Conservation (phyloP, 1,140 invertebrate genomes). For the Caenorhabditis brenneri region DNA sequence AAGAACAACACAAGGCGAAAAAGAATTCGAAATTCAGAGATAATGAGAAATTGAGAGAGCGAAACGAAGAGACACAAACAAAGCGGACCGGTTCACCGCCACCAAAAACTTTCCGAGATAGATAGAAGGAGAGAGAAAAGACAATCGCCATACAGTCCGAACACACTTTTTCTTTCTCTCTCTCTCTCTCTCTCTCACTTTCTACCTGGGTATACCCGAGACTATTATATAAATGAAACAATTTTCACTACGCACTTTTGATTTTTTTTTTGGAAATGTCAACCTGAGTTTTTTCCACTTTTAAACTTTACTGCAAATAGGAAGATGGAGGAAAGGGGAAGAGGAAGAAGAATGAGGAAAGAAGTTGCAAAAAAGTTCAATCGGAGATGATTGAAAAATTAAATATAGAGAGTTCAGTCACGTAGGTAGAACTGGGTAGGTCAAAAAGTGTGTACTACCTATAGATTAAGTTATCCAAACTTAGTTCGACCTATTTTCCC, state of each 20-base stretch:
- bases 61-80: neutral
- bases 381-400: no score
- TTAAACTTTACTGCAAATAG: neutral
- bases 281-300: neutral
- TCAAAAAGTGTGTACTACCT: no score
- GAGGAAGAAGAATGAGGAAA: neutral
- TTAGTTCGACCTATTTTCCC: no score
- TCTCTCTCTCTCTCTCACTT: neutral
- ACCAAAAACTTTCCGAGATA: neutral
- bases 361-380: no score
- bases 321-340: no score
- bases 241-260: neutral
- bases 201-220: neutral
- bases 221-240: neutral
- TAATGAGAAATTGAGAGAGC: neutral
- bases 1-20: neutral
- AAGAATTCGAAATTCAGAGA: neutral
- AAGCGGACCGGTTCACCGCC: conserved; percentile 21
- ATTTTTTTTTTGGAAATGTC: neutral
- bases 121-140: no score
- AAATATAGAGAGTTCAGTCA: no score
- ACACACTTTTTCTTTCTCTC: neutral
- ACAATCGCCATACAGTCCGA: conserved; percentile 1
- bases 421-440: no score
- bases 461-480: no score